Evolutionary conservation across 2,888 invertebrate genomes (phyloP).

Genomic region (Cryptus viduatorius): DNA sequence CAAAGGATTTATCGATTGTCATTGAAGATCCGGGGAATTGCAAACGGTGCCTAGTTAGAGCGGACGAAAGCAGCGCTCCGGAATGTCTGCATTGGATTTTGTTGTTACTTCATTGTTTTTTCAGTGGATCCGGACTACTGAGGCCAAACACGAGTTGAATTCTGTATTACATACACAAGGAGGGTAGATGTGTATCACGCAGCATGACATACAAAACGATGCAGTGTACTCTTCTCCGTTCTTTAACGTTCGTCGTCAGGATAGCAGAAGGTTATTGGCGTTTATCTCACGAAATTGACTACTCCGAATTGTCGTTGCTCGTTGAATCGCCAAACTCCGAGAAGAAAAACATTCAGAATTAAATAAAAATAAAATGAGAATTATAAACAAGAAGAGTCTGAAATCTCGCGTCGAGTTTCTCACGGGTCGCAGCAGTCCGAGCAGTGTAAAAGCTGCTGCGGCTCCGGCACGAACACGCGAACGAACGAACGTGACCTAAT

Average conservation of each 20-base stretch:
- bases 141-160: constrained; percentile 48
- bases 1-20: constrained; percentile 57
- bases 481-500: constrained; percentile 69
- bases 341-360: too few species aligned
- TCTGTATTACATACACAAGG: constrained; percentile 18
- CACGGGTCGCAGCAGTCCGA: constrained; percentile 66
- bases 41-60: not conserved
- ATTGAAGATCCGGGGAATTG: constrained; percentile 40
- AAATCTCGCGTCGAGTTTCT: constrained; percentile 68
- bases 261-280: too few species aligned
- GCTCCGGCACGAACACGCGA: constrained; percentile 41
- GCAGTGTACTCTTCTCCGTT: too few species aligned
- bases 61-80: constrained; percentile 41
- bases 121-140: not conserved
- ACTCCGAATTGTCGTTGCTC: too few species aligned
- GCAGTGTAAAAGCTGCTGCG: constrained; percentile 26
- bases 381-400: constrained; percentile 48
- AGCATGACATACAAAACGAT: too few species aligned
- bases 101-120: constrained; percentile 35
- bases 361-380: too few species aligned
- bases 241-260: not conserved
- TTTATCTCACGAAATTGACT: too few species aligned
- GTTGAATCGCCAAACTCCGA: too few species aligned
- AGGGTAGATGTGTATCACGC: too few species aligned
- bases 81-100: constrained; percentile 57